Evolutionary conservation across 1,140 invertebrate species (phyloP), one percentile per base, ranked within the genome.

Genomic region (Contarinia nasturtii): DNA sequence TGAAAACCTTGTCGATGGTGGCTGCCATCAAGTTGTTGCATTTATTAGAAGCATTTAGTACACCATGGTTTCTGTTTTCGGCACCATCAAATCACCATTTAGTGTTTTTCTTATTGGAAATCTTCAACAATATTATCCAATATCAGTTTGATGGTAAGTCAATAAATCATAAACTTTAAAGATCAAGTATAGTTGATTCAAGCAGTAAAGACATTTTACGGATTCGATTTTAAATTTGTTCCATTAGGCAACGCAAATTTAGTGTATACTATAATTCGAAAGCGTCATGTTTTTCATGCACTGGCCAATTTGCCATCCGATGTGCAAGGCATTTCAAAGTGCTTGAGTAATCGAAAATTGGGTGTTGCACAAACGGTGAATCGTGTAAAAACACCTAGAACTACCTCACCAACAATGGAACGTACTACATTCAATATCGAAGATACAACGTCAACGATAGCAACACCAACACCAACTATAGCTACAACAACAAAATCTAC

Each of bases 101-200:
- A 43, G 89, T 98, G 0, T 98, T 98, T 68, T 98, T 98, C 66
- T 68, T 99, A 19, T 71, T 99, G 27, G 96, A 99, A 73, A 94
- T 98, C 56, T 98, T 99, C 66, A 99, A 99, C 65, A 99, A 99
- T 61, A 96, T 99, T 53, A 98, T 99, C 55, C 95, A 98, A 70
- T 99, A 99, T 65, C 96, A 99, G 65, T 99, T 99, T 70, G 96
- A 99, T 72, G 95, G 94, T 83, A 55, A 71, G 68, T 59, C 33
- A 47, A 50, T 45, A 44, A 46, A 17, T 49, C n/a, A 44, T 11
- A 45, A 36, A 8, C 15, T 46, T 46, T 12, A 7, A 22, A 11
- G 20, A 7, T 10, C n/a, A 10, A 45, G 14, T n/a, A 20, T 45
- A n/a, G n/a, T n/a, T n/a, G n/a, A n/a, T n/a, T n/a, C n/a, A n/a